phyloP scores from a whole-genome alignment of 2,113 vertebrate species.

The Ascaphus truei region DNA sequence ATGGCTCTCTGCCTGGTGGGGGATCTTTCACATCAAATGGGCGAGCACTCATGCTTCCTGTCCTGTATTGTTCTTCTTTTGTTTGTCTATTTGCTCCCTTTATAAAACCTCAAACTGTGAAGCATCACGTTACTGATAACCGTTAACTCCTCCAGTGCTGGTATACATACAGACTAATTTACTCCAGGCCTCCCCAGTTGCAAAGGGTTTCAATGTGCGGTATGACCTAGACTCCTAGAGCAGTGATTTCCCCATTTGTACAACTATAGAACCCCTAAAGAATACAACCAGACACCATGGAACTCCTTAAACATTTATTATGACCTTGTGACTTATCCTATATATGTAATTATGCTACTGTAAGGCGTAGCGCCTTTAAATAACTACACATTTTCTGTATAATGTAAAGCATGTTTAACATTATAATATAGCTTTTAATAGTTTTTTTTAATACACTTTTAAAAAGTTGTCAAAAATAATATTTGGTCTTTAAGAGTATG shows the following conservation, averaged over 20 bases:
- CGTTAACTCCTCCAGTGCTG: conserved; percentile 3
- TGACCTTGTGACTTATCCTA: conserved; percentile 25
- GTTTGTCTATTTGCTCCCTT: conserved; percentile 64
- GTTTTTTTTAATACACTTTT: too few relatives aligned
- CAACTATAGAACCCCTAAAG: too few relatives aligned
- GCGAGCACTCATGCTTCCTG: conserved; percentile 50
- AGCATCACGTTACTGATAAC: conserved; percentile 49
- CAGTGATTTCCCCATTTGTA: too few relatives aligned
- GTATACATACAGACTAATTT: conserved; percentile 13
- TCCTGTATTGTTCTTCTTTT: conserved; percentile 54
- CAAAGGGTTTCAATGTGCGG: background rate
- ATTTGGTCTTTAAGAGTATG: too few relatives aligned
- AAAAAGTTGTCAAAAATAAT: too few relatives aligned
- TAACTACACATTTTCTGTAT: too few relatives aligned
- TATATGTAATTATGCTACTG: conserved; percentile 12
- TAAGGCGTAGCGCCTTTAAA: background rate
- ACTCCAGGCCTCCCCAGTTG: conserved; percentile 2
- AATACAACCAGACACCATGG: too few relatives aligned
- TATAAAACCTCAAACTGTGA: conserved; percentile 69
- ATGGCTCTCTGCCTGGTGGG: conserved; percentile 56
- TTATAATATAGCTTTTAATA: too few relatives aligned
- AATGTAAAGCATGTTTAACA: too few relatives aligned
- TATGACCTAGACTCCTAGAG: too few relatives aligned
- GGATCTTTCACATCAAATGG: conserved; percentile 59
- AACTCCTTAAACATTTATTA: background rate